A percentile compares a stretch with the other conserved stretches of the same genome.
Evolutionary conservation across 2,888 invertebrate genomes (phyloP).

Genomic region (Smittia aterrima): DNA sequence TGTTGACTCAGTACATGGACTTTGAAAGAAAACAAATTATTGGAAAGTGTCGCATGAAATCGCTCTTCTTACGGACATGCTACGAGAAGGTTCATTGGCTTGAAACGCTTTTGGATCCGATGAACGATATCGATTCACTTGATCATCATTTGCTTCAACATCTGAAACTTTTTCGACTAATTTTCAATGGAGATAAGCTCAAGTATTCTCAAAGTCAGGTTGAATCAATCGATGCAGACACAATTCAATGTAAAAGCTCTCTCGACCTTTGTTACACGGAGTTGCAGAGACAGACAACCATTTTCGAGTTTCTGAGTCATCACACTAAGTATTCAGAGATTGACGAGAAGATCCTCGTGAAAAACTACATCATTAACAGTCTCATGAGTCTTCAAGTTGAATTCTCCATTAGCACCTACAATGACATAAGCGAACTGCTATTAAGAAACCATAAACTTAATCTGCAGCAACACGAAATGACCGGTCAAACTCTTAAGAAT

Average conservation of each 20-base stretch:
- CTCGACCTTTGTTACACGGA: background rate
- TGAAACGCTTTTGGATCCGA: background rate
- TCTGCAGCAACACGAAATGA: background rate
- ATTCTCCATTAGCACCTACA: background rate
- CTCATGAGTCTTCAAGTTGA: background rate
- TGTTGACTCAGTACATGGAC: conserved; percentile 10
- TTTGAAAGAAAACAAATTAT: conserved; percentile 1
- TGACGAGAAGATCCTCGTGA: background rate
- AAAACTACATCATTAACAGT: background rate
- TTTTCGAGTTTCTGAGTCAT: background rate
- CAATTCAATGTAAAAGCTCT: background rate
- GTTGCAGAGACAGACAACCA: background rate
- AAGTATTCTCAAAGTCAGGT: background rate
- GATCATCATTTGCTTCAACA: background rate
- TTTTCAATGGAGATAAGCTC: background rate
- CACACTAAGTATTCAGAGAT: background rate
- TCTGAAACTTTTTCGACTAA: background rate
- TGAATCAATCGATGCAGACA: background rate
- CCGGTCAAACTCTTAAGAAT: no score
- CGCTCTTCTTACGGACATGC: background rate
- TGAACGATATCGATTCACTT: background rate
- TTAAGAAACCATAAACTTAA: background rate
- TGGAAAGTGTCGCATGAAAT: background rate
- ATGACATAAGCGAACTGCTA: background rate
- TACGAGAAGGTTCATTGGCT: conserved; percentile 16